Conservation (phyloP, 2,113 vertebrate species). For the Vimba vimba region DNA sequence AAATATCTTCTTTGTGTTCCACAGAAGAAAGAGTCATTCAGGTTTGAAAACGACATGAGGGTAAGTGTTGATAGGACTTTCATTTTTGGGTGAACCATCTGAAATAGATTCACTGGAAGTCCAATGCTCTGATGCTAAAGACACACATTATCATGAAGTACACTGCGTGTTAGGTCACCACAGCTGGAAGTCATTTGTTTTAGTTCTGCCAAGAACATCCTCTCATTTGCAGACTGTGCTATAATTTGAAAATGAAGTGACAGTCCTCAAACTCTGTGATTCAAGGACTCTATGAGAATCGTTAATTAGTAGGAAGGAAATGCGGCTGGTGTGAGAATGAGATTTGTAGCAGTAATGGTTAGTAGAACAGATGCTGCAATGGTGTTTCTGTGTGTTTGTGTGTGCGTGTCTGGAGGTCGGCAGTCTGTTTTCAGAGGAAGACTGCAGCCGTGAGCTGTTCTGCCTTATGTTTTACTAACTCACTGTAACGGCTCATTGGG, state of each 20-base stretch:
- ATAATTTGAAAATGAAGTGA: neutral
- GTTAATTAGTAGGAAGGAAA: slow-evolving; percentile 27
- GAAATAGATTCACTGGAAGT: neutral
- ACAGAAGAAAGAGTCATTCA: neutral
- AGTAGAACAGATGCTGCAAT: neutral
- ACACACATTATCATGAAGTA: neutral
- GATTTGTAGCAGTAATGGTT: slow-evolving; percentile 11
- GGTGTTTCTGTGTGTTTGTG: neutral
- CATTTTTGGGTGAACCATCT: neutral
- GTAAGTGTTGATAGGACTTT: neutral
- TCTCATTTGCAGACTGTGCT: slow-evolving; percentile 6
- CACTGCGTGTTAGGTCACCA: neutral
- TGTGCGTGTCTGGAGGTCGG: neutral
- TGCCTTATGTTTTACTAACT: slow-evolving; percentile 27
- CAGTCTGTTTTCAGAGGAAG: neutral
- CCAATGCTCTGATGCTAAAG: slow-evolving; percentile 1
- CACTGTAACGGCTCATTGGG: slow-evolving; percentile 5
- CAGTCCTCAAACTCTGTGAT: neutral
- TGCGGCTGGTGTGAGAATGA: neutral
- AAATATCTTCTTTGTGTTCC: neutral
- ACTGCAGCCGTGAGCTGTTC: slow-evolving; percentile 24
- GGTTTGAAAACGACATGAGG: neutral
- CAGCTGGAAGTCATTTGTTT: slow-evolving; percentile 23
- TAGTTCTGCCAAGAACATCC: neutral
- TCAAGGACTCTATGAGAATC: neutral